Evolutionary conservation across 2,113 vertebrate genomes (phyloP), one percentile per base, ranked within the genome.

Genomic region (Salvelinus sp.): DNA sequence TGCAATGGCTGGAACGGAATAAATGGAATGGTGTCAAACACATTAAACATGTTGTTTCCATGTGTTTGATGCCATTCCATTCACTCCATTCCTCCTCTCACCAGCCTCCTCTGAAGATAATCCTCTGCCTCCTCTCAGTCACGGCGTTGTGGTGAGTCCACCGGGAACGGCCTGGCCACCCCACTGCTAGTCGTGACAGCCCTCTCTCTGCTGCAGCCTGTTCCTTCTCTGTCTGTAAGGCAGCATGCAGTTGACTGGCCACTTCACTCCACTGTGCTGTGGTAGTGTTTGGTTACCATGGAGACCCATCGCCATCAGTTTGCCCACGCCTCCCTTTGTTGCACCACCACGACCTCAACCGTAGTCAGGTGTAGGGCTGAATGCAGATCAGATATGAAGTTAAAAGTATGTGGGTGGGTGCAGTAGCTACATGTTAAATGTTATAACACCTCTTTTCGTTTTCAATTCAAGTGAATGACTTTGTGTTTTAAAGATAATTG

Each of bases 251-350:
- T 23, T 48, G 22, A 44, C 7, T 27, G 20, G 67, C 5, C 20
- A 63, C 60, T 63, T 18, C 60, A n/a, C 60, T 25, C 12, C 12
- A 14, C 64, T 66, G 3, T 12, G 7, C 63, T 27, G 57, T 65
- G 12, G 27, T 70, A 44, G 72, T 70, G 54, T 75, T 69, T 68
- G 58, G 82, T 83, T 83, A 73, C 66, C 73, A 83, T 83, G 72
- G 78, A 79, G 69, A 83, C 75, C 58, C 38, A 38, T 54, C 48
- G 16, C 13, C 48, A 71, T 25, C 72, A n/a, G 69, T 77, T 77
- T 78, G 70, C 69, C 67, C 71, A 71, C 50, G 57, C 67, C 54
- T 50, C 57, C 38, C 57, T 69, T 69, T 64, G 44, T 54, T 71
- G 68, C 50, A 54, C 25, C 66, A 68, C 14, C 66, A 30, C 2